Base-by-base conservation (phyloP, 2,888 invertebrate genomes). In the Monochamus alternatus region DNA sequence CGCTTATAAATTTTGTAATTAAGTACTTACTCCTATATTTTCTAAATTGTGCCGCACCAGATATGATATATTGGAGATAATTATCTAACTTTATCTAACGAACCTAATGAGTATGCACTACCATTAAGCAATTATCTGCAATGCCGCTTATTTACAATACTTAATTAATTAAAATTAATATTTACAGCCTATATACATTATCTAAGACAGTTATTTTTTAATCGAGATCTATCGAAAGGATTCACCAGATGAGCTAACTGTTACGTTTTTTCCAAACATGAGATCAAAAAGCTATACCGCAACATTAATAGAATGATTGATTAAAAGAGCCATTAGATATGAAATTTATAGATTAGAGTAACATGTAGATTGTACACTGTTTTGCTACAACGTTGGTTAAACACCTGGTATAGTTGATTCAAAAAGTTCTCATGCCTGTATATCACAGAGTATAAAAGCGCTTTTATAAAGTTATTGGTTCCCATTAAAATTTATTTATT, bases 91-190 rank as follows among this genome's bases (percentile, higher is more conserved):
- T 55, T 55, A 55, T 64, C 22, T 22, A 44, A 64, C 22, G 43
- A 66, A 32, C 31, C 52, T 66, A 66, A 66, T 66, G 55, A 66
- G n/a, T 12, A 22, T 60, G 47, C 47, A 30, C 60, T 47, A 62
- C 55, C 43, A 69, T 69, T 69, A 69, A 69, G 60, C 69, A 69
- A 69, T 69, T 69, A 60, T 14, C 30, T 58, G 31, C 32, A 60
- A 43, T 55, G 43, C 44, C 31, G 58, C 60, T 69, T 69, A 69
- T 69, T 69, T 47, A 69, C 64, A 64, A 44, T 55, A 55, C 65
- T 69, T 44, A 38, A 44, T 59, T 9, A 55, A 55, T 55, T 69
- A 51, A 43, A 69, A 69, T 69, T 51, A 44, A 31, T 69, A 60
- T 64, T 60, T 60, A 32, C 31, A 5, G 9, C 7, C 60, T 60